phyloP scores from a whole-genome alignment of 2,888 invertebrate genomes.

The Tricholauxania praeusta region DNA sequence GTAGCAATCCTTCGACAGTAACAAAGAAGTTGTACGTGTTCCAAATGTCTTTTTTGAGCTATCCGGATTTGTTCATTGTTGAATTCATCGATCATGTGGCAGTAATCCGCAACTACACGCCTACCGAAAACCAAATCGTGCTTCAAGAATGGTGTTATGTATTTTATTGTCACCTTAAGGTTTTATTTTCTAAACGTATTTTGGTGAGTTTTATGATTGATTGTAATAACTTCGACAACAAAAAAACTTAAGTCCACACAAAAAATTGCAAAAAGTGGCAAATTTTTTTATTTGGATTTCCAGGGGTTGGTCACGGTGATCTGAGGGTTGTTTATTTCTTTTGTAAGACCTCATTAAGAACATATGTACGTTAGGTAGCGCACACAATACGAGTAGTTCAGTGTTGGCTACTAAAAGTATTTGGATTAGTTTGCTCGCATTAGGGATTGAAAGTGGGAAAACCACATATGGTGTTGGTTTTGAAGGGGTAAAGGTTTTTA shows the following conservation, averaged over 20 bases:
- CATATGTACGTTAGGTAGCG: constrained; percentile 48
- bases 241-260: constrained; percentile 23
- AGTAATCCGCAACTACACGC: constrained; percentile 62
- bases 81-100: constrained; percentile 59
- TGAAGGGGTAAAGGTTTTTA: background rate
- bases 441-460: constrained; percentile 9
- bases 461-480: constrained; percentile 29
- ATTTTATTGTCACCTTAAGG: constrained; percentile 15
- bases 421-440: constrained; percentile 15
- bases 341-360: constrained; percentile 43
- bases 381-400: background rate
- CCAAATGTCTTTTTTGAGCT: constrained; percentile 25
- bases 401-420: background rate
- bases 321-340: constrained; percentile 26
- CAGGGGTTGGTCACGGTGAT: constrained; percentile 20
- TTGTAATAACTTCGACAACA: constrained; percentile 4
- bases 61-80: background rate
- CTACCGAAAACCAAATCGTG: constrained; percentile 43
- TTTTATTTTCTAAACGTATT: constrained; percentile 3
- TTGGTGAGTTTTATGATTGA: constrained; percentile 39
- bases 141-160: background rate
- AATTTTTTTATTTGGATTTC: constrained; percentile 35
- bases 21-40: constrained; percentile 24
- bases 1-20: background rate
- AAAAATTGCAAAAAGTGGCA: constrained; percentile 10